Evolutionary conservation across 2,113 vertebrate species (phyloP).

Genomic region (Saccopteryx leptura): DNA sequence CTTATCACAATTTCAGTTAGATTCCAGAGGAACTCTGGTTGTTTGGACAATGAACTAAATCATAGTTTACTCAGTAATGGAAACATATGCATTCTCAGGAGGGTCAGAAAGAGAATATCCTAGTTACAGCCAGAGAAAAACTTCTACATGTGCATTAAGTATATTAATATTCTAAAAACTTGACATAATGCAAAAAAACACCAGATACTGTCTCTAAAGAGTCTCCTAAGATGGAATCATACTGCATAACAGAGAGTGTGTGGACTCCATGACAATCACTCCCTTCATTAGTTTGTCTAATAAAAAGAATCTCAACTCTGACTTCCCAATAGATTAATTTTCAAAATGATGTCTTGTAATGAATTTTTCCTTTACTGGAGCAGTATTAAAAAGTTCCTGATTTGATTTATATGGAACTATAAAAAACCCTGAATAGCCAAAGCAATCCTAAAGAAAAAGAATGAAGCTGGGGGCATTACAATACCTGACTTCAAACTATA

Average conservation of each 20-base stretch:
- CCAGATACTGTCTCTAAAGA: neutral
- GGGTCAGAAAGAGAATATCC: neutral
- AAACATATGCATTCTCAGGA: neutral
- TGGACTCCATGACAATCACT: neutral
- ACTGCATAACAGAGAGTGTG: neutral
- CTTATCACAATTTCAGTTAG: neutral
- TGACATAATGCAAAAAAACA: constrained; percentile 15
- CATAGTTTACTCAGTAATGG: neutral
- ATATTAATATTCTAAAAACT: neutral
- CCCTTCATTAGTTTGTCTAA: neutral
- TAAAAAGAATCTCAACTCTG: neutral
- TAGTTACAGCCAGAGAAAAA: neutral
- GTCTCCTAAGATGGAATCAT: neutral
- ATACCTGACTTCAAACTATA: too few species aligned
- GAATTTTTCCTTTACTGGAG: neutral
- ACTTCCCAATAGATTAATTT: neutral
- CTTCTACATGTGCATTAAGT: neutral
- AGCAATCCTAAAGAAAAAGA: too few species aligned
- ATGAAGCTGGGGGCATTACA: too few species aligned
- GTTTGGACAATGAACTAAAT: neutral
- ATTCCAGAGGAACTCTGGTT: neutral
- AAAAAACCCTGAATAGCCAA: too few species aligned
- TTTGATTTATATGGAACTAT: too few species aligned
- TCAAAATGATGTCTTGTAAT: neutral
- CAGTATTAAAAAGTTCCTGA: neutral